phyloP scores from a whole-genome alignment of 1,140 invertebrate genomes.

The Pemphigus obesinymphae region DNA sequence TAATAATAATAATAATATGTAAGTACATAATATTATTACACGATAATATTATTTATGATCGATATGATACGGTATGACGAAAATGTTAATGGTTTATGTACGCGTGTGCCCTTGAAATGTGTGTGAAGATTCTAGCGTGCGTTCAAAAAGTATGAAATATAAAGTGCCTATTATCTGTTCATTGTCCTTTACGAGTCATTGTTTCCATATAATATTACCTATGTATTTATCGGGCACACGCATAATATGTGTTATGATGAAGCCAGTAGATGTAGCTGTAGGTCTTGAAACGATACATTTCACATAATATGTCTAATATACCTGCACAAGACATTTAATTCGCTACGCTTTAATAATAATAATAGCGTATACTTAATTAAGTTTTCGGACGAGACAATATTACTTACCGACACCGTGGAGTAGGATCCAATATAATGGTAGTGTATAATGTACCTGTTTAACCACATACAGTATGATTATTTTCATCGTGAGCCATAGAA shows the following conservation, averaged over 20 bases:
- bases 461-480: no score
- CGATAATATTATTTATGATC: background rate
- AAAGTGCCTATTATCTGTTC: background rate
- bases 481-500: no score
- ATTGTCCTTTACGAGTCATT: background rate
- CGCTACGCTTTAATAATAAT: conserved; percentile 1
- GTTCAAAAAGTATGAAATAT: background rate
- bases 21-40: background rate
- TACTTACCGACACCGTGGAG: no score
- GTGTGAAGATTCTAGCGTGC: background rate
- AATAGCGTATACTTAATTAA: no score
- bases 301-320: background rate
- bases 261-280: background rate
- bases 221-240: background rate
- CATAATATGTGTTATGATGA: no score
- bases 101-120: background rate
- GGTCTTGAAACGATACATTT: background rate
- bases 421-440: no score
- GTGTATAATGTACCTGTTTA: no score
- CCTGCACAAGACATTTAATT: background rate
- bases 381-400: no score
- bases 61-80: background rate
- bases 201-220: background rate
- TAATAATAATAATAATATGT: background rate
- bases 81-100: background rate